A percentile compares a stretch with the other conserved stretches of the same genome.
Conservation (phyloP, 2,888 invertebrate species). For the Sinelater perroti region DNA sequence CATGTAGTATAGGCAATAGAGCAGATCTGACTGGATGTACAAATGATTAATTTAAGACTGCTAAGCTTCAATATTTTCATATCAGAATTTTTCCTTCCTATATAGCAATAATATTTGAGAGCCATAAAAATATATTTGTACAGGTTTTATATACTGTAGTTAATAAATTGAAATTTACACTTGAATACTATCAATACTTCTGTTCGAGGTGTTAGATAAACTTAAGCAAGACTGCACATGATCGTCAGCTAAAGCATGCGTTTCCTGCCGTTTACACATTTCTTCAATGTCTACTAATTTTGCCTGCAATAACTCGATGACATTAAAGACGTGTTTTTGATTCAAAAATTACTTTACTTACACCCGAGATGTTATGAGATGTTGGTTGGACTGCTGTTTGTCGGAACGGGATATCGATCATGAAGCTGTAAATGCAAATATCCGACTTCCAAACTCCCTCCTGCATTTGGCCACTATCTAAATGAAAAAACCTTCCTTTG, state of each 20-base stretch:
- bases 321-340: no score
- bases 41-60: no score
- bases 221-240: slow-evolving; percentile 8
- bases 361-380: slow-evolving; percentile 65
- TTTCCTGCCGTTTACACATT: slow-evolving; percentile 35
- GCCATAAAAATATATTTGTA: no score
- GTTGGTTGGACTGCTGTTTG: slow-evolving; percentile 67
- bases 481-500: slow-evolving; percentile 70
- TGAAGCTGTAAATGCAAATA: slow-evolving; percentile 64
- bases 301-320: slow-evolving; percentile 29
- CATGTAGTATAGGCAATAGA: slow-evolving; percentile 68
- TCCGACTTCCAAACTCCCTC: slow-evolving; percentile 71
- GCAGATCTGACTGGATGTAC: no score
- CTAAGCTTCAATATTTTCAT: no score
- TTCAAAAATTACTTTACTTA: no score
- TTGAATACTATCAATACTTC: no score
- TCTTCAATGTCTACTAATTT: slow-evolving; percentile 34
- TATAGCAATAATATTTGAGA: no score
- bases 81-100: no score
- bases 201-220: not conserved
- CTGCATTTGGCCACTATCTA: slow-evolving; percentile 71
- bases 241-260: slow-evolving; percentile 33
- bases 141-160: no score
- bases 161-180: no score
- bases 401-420: slow-evolving; percentile 68